These are phyloP conservation scores for Chlorops oryzae DNA, from an alignment of 1,140 invertebrate species.

Conservation along the genomic window DNA sequence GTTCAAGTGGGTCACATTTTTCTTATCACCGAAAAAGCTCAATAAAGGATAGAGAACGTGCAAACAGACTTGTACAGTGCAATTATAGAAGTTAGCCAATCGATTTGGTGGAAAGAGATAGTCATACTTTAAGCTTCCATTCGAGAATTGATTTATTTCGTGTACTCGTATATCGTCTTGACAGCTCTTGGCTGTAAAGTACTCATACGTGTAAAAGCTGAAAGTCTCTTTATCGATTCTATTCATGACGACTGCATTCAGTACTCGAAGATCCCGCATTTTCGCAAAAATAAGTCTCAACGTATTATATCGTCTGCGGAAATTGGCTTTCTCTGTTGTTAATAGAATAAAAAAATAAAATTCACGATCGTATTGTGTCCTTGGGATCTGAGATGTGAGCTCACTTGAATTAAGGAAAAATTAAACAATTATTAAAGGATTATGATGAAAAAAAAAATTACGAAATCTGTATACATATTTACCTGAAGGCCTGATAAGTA, in stretches of 20 bases:
- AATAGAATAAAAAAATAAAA: slow-evolving; percentile 15
- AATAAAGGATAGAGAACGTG: slow-evolving; percentile 1
- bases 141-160: slow-evolving; percentile 1
- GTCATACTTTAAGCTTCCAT: slow-evolving; percentile 2
- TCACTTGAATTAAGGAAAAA: slow-evolving; percentile 2
- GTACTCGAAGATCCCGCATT: slow-evolving; percentile 3
- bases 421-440: neutral
- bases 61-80: slow-evolving; percentile 3
- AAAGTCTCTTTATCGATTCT: neutral
- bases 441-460: neutral
- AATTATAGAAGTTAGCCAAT: slow-evolving; percentile 3
- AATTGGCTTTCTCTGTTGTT: too few relatives aligned
- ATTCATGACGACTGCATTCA: slow-evolving; percentile 10
- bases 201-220: slow-evolving; percentile 10
- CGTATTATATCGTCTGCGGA: neutral
- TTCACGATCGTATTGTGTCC: slow-evolving; percentile 3
- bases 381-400: neutral
- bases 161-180: neutral
- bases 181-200: neutral
- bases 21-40: slow-evolving; percentile 5
- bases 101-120: slow-evolving; percentile 6
- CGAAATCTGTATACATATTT: too few relatives aligned
- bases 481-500: slow-evolving; percentile 5
- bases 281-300: neutral
- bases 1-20: neutral